Evolutionary conservation across 2,888 invertebrate species (phyloP).

Genomic region (Tribolium freemani): DNA sequence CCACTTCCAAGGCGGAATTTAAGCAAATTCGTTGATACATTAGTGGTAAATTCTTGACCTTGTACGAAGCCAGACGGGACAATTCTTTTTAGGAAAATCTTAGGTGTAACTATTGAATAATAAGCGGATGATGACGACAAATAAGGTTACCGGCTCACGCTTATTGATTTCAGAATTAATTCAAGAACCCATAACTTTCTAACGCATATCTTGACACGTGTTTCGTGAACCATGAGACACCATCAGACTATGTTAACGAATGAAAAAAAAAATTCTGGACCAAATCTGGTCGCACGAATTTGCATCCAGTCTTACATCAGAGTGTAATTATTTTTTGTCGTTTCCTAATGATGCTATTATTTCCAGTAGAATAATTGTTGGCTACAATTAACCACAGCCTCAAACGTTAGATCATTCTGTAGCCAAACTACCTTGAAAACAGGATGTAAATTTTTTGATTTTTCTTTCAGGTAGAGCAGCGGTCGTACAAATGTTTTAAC

Average conservation of each 20-base stretch:
- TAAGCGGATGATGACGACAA: too few relatives aligned
- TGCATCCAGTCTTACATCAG: background rate
- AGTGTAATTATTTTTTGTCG: slow-evolving; percentile 19
- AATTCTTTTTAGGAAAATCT: too few relatives aligned
- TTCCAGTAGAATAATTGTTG: slow-evolving; percentile 15
- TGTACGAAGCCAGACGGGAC: too few relatives aligned
- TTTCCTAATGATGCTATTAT: slow-evolving; percentile 21
- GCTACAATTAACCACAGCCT: slow-evolving; percentile 25
- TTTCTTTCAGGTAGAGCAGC: slow-evolving; percentile 16
- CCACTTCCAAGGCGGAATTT: too few relatives aligned
- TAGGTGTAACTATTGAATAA: too few relatives aligned
- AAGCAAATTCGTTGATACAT: too few relatives aligned
- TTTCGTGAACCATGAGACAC: background rate
- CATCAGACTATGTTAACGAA: background rate
- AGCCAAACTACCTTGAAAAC: slow-evolving; percentile 34
- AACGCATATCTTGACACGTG: too few relatives aligned
- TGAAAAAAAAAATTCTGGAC: background rate
- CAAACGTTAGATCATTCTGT: slow-evolving; percentile 31
- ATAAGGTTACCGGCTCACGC: too few relatives aligned
- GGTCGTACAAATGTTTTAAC: slow-evolving; percentile 2
- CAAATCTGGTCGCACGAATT: background rate
- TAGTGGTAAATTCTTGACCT: too few relatives aligned
- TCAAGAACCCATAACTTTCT: too few relatives aligned
- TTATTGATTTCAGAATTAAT: too few relatives aligned
- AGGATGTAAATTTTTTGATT: slow-evolving; percentile 36